Evolutionary conservation across 2,888 invertebrate species (phyloP).

Genomic region (Hydriomena furcata): DNA sequence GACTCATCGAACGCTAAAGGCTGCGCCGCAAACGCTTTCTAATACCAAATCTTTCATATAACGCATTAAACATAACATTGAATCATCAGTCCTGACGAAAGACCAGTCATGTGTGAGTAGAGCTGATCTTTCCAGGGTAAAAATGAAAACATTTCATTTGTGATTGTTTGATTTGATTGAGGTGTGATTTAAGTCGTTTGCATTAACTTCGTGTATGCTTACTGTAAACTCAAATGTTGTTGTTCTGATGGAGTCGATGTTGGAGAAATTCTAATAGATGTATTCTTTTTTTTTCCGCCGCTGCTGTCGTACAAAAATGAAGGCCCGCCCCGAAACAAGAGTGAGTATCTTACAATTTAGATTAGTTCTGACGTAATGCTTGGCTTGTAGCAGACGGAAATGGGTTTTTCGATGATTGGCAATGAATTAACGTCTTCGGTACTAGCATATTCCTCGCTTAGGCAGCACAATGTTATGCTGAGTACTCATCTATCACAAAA

Average conservation of each 20-base stretch:
- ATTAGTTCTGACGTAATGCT: conserved; percentile 51
- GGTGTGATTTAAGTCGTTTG: conserved; percentile 35
- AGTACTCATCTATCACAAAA: conserved; percentile 37
- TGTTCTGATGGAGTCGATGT: conserved; percentile 34
- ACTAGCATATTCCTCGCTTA: conserved; percentile 44
- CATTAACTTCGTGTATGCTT: conserved; percentile 57
- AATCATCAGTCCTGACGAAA: conserved; percentile 41
- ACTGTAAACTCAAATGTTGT: conserved; percentile 43
- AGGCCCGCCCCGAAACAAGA: conserved; percentile 87
- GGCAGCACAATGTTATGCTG: conserved; percentile 37
- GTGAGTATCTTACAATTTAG: conserved; percentile 76
- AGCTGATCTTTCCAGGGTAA: conserved; percentile 51
- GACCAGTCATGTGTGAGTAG: conserved; percentile 57
- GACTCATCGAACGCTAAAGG: conserved; percentile 49
- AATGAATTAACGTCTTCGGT: conserved; percentile 47
- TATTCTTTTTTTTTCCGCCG: conserved; percentile 66
- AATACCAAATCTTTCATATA: conserved; percentile 55
- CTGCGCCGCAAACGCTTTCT: conserved; percentile 57
- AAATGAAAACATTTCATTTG: conserved; percentile 36
- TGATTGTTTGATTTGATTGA: conserved; percentile 35
- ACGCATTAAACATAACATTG: conserved; percentile 38
- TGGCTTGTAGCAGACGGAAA: conserved; percentile 67
- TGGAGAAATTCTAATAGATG: conserved; percentile 57
- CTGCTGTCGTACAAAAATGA: conserved; percentile 72
- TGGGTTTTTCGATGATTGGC: conserved; percentile 62